Evolutionary conservation across 2,113 vertebrate species (phyloP).

Genomic region (Meleagris gallopavo): DNA sequence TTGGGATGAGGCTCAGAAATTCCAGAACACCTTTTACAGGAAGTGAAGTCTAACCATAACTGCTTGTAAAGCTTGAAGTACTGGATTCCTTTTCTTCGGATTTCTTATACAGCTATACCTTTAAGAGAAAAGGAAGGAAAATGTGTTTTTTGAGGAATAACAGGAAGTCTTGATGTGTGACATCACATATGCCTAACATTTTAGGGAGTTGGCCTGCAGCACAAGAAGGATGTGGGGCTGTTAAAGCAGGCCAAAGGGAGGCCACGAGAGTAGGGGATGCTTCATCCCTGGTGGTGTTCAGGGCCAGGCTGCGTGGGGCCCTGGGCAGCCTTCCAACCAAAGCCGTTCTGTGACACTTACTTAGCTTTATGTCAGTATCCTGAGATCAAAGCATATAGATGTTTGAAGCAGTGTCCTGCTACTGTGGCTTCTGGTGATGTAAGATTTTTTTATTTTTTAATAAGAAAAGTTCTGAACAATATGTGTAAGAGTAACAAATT

Average conservation of each 20-base stretch:
- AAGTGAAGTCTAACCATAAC: not conserved
- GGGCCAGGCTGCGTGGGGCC: not conserved
- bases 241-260: not conserved
- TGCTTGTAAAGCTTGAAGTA: not conserved
- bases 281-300: not conserved
- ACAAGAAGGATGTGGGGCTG: not conserved
- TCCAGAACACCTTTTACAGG: constrained; percentile 1
- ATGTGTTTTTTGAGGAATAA: not conserved
- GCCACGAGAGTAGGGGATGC: not conserved
- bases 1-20: not conserved
- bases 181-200: not conserved
- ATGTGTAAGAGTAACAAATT: not conserved
- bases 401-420: not conserved
- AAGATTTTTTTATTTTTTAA: not conserved
- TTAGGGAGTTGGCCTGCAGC: not conserved
- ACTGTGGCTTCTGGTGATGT: not conserved
- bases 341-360: not conserved
- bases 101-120: not conserved
- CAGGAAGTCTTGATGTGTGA: not conserved
- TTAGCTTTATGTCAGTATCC: not conserved
- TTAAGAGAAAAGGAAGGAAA: not conserved
- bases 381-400: not conserved
- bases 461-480: not conserved
- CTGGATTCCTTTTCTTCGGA: not conserved
- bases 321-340: not conserved